Evolutionary conservation across 2,797 vertebrate species (phyloP).

Genomic region (Oreochromis mossambicus): DNA sequence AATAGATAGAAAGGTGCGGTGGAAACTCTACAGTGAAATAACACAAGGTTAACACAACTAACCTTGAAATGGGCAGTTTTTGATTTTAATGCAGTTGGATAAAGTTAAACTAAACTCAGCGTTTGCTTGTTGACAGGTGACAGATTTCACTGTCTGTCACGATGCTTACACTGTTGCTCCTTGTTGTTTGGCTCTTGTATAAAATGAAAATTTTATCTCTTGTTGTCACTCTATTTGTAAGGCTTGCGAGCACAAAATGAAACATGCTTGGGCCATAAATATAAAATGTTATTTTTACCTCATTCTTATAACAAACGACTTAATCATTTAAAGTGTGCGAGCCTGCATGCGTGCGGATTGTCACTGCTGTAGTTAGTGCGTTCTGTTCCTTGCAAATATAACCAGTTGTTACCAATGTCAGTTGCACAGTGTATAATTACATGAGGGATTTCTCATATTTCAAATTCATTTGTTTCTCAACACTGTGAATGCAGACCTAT

Average conservation of each 20-base stretch:
- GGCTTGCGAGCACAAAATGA: background rate
- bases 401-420: background rate
- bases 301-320: background rate
- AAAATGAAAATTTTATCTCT: background rate
- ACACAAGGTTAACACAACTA: background rate
- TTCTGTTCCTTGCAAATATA: background rate
- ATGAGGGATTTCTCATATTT: conserved; percentile 36
- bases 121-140: background rate
- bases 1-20: background rate
- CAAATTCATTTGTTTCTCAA: conserved; percentile 33
- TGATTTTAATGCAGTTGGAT: background rate
- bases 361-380: background rate
- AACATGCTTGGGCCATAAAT: background rate
- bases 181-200: background rate
- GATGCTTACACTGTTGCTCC: background rate
- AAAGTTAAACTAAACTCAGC: background rate
- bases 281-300: background rate
- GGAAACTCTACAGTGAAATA: background rate
- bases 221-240: background rate
- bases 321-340: background rate
- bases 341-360: background rate
- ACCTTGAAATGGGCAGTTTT: background rate
- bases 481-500: conserved; percentile 18
- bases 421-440: conserved; percentile 25
- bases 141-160: background rate